A percentile compares a stretch with the other conserved stretches of the same genome.
Evolutionary conservation across 2,113 vertebrate genomes (phyloP).

Genomic region (Apodemus speciosus): DNA sequence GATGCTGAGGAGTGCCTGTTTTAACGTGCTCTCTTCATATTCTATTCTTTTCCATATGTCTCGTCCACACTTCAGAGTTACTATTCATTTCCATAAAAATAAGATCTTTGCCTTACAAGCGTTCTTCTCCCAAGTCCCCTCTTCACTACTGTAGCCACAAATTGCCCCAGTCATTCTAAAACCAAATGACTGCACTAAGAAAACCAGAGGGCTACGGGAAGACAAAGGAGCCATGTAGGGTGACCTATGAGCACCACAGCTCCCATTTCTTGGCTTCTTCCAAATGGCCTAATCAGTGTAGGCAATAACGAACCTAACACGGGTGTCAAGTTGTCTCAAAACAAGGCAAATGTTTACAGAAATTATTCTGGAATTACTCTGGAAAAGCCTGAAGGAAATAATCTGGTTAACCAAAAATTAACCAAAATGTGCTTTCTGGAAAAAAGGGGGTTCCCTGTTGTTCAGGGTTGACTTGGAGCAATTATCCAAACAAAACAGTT

Average conservation of each 20-base stretch:
- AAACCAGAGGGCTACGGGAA: constrained; percentile 56
- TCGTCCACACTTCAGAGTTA: constrained; percentile 68
- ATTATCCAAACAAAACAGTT: constrained; percentile 58
- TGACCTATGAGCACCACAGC: background rate
- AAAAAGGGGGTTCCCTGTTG: constrained; percentile 61
- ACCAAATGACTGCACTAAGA: constrained; percentile 37
- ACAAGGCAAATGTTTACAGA: constrained; percentile 47
- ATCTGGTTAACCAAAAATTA: constrained; percentile 65
- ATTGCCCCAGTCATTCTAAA: constrained; percentile 49
- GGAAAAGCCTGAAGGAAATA: constrained; percentile 38
- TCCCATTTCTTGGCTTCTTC: constrained; percentile 51
- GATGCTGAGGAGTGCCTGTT: constrained; percentile 71
- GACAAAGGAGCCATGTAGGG: constrained; percentile 43
- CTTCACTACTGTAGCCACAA: constrained; percentile 25
- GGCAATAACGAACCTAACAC: constrained; percentile 3
- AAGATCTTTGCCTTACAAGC: constrained; percentile 71
- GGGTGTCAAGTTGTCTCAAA: constrained; percentile 28
- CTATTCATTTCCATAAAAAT: constrained; percentile 76
- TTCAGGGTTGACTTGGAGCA: constrained; percentile 62
- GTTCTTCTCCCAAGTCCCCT: constrained; percentile 52
- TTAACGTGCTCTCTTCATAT: constrained; percentile 72
- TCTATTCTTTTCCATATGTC: constrained; percentile 76
- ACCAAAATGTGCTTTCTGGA: constrained; percentile 53
- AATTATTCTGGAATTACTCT: background rate
- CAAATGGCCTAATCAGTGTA: background rate